A percentile compares a stretch with the other conserved stretches of the same genome.
Evolutionary conservation across 2,888 invertebrate genomes (phyloP).

Genomic region (Quadriops clusia): DNA sequence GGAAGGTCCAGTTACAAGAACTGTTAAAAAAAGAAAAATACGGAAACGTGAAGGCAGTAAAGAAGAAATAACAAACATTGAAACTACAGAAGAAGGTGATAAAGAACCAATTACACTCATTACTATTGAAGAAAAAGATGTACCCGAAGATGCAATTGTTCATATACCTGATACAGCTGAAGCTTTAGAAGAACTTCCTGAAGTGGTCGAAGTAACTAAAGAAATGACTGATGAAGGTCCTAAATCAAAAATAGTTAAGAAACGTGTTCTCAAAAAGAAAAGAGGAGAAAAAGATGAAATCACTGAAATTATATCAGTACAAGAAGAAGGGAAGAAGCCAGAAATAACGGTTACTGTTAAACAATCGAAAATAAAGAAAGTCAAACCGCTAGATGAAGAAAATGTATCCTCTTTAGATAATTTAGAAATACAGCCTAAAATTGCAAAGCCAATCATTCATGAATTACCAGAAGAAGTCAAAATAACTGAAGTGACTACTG

Average conservation of each 20-base stretch:
- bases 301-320: conserved; percentile 23
- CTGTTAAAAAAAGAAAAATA: conserved; percentile 26
- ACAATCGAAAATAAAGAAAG: conserved; percentile 14
- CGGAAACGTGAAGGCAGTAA: conserved; percentile 27
- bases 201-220: conserved; percentile 24
- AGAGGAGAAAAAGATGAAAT: conserved; percentile 19
- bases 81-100: conserved; percentile 22
- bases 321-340: conserved; percentile 34
- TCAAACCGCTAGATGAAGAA: conserved; percentile 16
- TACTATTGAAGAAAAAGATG: conserved; percentile 23
- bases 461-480: conserved; percentile 21
- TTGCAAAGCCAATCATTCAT: conserved; percentile 14
- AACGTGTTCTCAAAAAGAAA: conserved; percentile 19
- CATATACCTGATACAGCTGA: conserved; percentile 14
- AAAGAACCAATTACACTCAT: conserved; percentile 37
- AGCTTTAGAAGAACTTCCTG: conserved; percentile 23
- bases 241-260: conserved; percentile 22
- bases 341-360: conserved; percentile 24
- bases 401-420: too few species aligned
- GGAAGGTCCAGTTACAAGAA: conserved; percentile 23
- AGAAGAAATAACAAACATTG: conserved; percentile 29
- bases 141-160: conserved; percentile 31
- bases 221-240: conserved; percentile 20
- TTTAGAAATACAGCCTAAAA: conserved; percentile 1
- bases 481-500: conserved; percentile 24